Percentiles rank a stretch among this genome's conserved stretches.
phyloP scores from a whole-genome alignment of 2,888 invertebrate species.

The Eilema caniola region DNA sequence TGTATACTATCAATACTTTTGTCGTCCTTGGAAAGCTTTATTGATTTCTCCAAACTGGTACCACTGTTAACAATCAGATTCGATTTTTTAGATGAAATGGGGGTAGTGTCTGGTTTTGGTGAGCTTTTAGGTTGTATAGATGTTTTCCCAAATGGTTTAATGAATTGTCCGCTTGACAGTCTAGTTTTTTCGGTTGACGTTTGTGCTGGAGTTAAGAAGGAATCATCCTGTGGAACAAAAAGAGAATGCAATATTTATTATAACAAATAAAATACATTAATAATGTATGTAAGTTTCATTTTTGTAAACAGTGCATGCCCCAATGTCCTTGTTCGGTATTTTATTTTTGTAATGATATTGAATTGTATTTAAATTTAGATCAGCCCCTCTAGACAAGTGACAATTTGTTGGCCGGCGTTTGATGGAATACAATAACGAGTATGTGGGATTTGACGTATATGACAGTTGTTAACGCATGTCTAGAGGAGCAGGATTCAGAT shows the following conservation, averaged over 20 bases:
- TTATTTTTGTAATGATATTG: no score
- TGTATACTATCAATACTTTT: constrained; percentile 48
- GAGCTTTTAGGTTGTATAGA: constrained; percentile 66
- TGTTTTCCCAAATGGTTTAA: constrained; percentile 67
- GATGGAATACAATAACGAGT: no score
- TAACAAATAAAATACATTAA: not conserved
- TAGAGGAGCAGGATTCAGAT: no score
- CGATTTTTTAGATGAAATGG: constrained; percentile 73
- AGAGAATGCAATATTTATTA: not conserved
- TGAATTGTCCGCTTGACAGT: constrained; percentile 63
- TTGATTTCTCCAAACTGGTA: constrained; percentile 57
- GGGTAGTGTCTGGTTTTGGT: constrained; percentile 68
- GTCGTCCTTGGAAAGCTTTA: constrained; percentile 41
- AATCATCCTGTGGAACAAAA: constrained; percentile 75
- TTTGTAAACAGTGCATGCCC: no score
- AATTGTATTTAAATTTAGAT: no score
- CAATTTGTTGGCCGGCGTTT: no score
- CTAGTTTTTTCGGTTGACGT: constrained; percentile 57
- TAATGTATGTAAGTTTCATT: not conserved
- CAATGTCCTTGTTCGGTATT: no score
- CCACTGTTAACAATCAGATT: constrained; percentile 64
- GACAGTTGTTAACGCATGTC: no score
- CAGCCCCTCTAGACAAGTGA: no score
- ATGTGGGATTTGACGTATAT: no score
- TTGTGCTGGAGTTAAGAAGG: constrained; percentile 71